Conservation (phyloP, 2,888 invertebrate genomes). For the Crioceris asparagi region DNA sequence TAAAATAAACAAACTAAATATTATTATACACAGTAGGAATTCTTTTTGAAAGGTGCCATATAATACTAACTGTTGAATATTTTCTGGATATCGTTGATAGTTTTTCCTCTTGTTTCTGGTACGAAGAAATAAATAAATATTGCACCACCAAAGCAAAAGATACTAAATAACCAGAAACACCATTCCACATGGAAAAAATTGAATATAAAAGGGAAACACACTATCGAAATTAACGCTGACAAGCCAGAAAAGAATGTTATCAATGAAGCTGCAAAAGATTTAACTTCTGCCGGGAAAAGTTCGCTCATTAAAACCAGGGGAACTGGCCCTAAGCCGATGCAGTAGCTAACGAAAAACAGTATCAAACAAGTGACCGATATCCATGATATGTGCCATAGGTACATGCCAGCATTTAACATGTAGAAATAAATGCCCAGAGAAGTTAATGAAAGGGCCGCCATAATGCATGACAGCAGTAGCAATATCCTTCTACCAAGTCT, state of each 20-base stretch:
- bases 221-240: background rate
- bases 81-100: slow-evolving; percentile 6
- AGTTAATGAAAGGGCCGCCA: slow-evolving; percentile 3
- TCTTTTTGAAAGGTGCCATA: too few relatives aligned
- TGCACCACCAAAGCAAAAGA: slow-evolving; percentile 4
- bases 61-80: slow-evolving; percentile 9
- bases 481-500: slow-evolving; percentile 8
- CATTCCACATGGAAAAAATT: background rate
- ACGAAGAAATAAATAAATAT: slow-evolving; percentile 8
- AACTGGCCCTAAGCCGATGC: slow-evolving; percentile 57
- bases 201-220: slow-evolving; percentile 1
- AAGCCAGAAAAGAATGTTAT: background rate
- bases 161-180: slow-evolving; percentile 9
- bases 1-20: too few relatives aligned
- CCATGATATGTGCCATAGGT: slow-evolving; percentile 42
- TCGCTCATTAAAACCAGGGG: slow-evolving; percentile 77
- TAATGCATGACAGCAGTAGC: slow-evolving; percentile 3
- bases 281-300: slow-evolving; percentile 57
- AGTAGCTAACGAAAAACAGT: slow-evolving; percentile 59
- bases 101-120: slow-evolving; percentile 12
- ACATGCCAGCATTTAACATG: slow-evolving; percentile 1
- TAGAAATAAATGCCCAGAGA: slow-evolving; percentile 7
- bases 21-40: too few relatives aligned
- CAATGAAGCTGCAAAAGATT: slow-evolving; percentile 48
- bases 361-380: slow-evolving; percentile 60